Percentiles rank a stretch among this genome's conserved stretches.
These are phyloP conservation scores for Epinotia demarniana DNA, from an alignment of 2,888 invertebrate species.

Conservation along the genomic window DNA sequence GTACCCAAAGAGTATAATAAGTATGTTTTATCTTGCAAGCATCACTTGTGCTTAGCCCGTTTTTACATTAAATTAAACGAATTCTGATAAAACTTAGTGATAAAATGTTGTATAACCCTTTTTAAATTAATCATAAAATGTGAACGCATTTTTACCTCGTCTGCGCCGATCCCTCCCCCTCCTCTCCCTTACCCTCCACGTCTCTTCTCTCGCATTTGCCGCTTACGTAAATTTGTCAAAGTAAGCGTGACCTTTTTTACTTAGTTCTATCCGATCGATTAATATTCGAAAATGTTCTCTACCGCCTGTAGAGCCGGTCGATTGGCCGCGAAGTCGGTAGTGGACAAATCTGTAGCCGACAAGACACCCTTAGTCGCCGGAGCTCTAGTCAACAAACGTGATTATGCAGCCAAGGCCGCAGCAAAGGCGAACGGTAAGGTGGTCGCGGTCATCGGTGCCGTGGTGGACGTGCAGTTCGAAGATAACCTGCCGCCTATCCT, in stretches of 20 bases:
- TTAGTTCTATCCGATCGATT: conserved; percentile 62
- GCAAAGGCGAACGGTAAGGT: conserved; percentile 82
- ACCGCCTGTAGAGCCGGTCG: conserved; percentile 82
- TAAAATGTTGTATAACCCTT: too few relatives aligned
- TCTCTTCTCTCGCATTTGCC: conserved; percentile 15
- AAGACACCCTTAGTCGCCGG: conserved; percentile 80
- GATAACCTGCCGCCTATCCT: conserved; percentile 96
- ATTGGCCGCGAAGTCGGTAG: conserved; percentile 80
- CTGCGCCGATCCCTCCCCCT: conserved; percentile 21
- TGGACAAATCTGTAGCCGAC: conserved; percentile 79
- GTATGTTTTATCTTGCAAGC: too few relatives aligned
- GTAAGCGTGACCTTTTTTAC: conserved; percentile 59
- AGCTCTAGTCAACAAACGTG: conserved; percentile 74
- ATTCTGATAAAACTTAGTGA: too few relatives aligned
- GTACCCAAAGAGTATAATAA: too few relatives aligned
- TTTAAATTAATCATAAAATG: not conserved
- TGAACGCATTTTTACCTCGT: conserved; percentile 32
- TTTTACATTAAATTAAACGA: too few relatives aligned
- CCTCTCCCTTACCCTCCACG: conserved; percentile 1
- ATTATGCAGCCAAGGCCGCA: conserved; percentile 74
- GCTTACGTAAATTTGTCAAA: conserved; percentile 41
- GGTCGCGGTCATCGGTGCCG: conserved; percentile 96
- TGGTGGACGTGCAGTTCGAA: conserved; percentile 98
- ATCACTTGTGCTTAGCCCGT: too few relatives aligned
- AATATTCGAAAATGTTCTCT: conserved; percentile 77